Evolutionary conservation across 2,797 vertebrate genomes (phyloP).

Genomic region (Notolepis coatsorum): DNA sequence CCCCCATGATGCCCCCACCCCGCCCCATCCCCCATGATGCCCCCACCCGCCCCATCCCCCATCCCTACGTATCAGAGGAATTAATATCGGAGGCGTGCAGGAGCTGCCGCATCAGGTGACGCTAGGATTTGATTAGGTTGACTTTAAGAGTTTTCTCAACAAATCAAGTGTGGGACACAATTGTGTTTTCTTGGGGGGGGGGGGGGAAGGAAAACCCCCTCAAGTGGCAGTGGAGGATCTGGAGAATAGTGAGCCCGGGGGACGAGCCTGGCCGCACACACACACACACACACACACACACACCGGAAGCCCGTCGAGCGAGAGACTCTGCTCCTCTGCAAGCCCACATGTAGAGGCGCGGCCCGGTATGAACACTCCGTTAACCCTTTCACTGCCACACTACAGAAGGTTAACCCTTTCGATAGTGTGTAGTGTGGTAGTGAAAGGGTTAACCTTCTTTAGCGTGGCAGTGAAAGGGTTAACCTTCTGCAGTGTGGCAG

Average conservation of each 20-base stretch:
- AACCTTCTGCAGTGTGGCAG: too few relatives aligned
- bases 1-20: constrained; percentile 62
- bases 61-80: constrained; percentile 59
- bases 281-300: constrained; percentile 1
- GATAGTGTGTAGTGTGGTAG: too few relatives aligned
- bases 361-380: too few relatives aligned
- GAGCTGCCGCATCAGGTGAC: constrained; percentile 61
- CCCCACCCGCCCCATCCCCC: constrained; percentile 36
- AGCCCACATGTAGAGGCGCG: too few relatives aligned
- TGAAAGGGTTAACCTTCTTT: too few relatives aligned
- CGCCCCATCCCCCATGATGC: constrained; percentile 45
- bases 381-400: too few relatives aligned
- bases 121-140: constrained; percentile 63
- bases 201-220: constrained; percentile 2
- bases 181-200: constrained; percentile 50
- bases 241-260: background rate
- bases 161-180: constrained; percentile 50
- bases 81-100: constrained; percentile 57
- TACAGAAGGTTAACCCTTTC: too few relatives aligned
- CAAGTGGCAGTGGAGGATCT: background rate
- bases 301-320: constrained; percentile 34
- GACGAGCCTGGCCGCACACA: too few relatives aligned
- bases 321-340: constrained; percentile 27
- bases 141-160: constrained; percentile 50
- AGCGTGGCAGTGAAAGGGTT: too few relatives aligned